phyloP scores from a whole-genome alignment of 2,888 invertebrate species.

The Dynastes maya region DNA sequence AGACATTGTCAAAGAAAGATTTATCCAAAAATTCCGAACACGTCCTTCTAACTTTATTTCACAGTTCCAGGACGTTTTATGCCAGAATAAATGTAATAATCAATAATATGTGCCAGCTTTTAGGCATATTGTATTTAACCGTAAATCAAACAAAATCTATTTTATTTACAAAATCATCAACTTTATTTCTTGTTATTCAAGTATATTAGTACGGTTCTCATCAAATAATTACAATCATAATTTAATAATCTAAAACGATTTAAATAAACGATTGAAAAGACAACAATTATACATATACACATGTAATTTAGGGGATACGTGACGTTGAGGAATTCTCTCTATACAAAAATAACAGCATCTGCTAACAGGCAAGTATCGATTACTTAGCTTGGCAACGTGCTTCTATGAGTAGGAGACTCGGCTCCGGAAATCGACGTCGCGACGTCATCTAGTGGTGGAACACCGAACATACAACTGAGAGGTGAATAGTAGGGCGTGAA shows the following conservation, averaged over 20 bases:
- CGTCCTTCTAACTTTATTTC: no score
- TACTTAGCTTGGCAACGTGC: conserved; percentile 40
- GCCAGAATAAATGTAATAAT: no score
- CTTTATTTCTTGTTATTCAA: conserved; percentile 30
- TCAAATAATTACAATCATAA: conserved; percentile 33
- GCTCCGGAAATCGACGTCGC: conserved; percentile 46
- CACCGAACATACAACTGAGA: conserved; percentile 76
- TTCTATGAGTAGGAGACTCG: conserved; percentile 48
- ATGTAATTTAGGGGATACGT: not conserved
- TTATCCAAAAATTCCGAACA: no score
- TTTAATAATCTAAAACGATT: conserved; percentile 37
- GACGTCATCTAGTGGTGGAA: conserved; percentile 71
- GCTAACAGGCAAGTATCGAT: conserved; percentile 16
- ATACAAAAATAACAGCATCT: conserved; percentile 48
- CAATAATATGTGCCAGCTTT: no score
- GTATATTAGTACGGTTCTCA: conserved; percentile 43
- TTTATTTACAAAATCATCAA: conserved; percentile 45
- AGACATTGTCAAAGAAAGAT: no score
- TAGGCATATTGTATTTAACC: no score
- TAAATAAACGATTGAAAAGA: conserved; percentile 40
- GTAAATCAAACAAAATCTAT: not conserved
- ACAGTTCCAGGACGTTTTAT: no score
- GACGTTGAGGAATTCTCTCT: conserved; percentile 10
- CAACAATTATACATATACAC: conserved; percentile 39
- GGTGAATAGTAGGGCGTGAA: conserved; percentile 78